Conservation (phyloP, 2,113 vertebrate genomes). For the Petroica traversi region DNA sequence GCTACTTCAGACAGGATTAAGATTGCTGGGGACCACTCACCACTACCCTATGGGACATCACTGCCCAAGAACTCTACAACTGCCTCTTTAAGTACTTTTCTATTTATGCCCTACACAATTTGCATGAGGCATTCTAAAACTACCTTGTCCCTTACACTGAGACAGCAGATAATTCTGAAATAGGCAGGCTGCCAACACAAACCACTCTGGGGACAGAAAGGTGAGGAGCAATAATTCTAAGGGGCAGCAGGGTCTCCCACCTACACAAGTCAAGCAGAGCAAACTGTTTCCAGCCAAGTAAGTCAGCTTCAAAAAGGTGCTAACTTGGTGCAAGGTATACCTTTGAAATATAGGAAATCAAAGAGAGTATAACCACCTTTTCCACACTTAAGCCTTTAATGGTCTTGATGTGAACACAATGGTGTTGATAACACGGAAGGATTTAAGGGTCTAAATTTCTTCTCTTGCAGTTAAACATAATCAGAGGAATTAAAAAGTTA, state of each 20-base stretch:
- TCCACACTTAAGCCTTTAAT: neutral
- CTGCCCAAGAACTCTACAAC: neutral
- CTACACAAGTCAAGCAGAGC: neutral
- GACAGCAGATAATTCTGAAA: neutral
- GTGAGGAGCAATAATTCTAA: neutral
- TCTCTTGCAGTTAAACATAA: neutral
- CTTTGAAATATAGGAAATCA: neutral
- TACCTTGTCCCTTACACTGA: rapidly evolving
- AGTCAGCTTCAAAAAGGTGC: neutral
- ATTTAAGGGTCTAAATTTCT: neutral
- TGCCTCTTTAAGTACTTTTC: neutral
- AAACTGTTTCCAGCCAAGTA: neutral
- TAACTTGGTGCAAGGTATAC: neutral
- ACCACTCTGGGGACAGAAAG: neutral
- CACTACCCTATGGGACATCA: neutral
- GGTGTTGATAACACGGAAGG: neutral
- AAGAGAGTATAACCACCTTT: neutral
- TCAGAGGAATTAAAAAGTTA: neutral
- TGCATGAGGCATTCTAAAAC: neutral
- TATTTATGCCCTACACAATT: neutral
- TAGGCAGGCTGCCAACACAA: neutral
- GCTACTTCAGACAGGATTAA: neutral
- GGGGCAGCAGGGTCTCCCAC: neutral
- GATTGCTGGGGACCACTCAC: neutral
- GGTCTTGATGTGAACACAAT: neutral